Evolutionary conservation across 2,888 invertebrate genomes (phyloP).

Genomic region (Caenorhabditis angaria): DNA sequence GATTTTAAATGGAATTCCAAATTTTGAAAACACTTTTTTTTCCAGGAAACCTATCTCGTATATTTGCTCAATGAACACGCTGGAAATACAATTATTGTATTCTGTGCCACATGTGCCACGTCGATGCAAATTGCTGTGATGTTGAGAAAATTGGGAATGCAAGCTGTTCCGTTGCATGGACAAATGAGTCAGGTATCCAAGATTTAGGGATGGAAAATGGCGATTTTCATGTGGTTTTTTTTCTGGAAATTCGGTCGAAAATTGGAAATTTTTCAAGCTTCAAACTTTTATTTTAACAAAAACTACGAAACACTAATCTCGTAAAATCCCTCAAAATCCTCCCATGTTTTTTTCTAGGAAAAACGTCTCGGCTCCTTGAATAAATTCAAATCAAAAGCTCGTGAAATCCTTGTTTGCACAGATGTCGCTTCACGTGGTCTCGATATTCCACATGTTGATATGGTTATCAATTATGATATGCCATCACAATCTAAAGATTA

Average conservation of each 20-base stretch:
- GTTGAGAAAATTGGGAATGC: slow-evolving; percentile 86
- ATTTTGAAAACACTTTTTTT: slow-evolving; percentile 11
- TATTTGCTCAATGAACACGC: slow-evolving; percentile 90
- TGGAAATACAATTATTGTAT: slow-evolving; percentile 95
- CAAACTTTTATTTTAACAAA: slow-evolving; percentile 7
- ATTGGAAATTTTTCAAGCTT: too few species aligned
- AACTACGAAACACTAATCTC: background rate
- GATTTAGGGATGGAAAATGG: too few species aligned
- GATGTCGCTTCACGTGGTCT: slow-evolving; percentile 92
- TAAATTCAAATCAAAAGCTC: slow-evolving; percentile 91
- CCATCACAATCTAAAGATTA: slow-evolving; percentile 98
- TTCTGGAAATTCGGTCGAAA: too few species aligned
- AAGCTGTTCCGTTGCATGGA: slow-evolving; percentile 94
- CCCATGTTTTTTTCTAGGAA: slow-evolving; percentile 76
- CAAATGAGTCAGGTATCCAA: slow-evolving; percentile 95
- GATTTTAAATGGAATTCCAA: background rate
- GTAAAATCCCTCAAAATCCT: background rate
- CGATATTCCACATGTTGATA: slow-evolving; percentile 98
- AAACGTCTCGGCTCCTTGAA: slow-evolving; percentile 92
- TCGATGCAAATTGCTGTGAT: slow-evolving; percentile 87
- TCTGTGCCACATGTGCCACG: slow-evolving; percentile 92
- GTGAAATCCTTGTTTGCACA: slow-evolving; percentile 95
- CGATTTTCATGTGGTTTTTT: too few species aligned
- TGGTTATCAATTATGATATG: slow-evolving; percentile 96
- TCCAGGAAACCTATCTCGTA: slow-evolving; percentile 91